Evolutionary conservation across 2,797 vertebrate genomes (phyloP).

Genomic region (Gambusia yucatana): DNA sequence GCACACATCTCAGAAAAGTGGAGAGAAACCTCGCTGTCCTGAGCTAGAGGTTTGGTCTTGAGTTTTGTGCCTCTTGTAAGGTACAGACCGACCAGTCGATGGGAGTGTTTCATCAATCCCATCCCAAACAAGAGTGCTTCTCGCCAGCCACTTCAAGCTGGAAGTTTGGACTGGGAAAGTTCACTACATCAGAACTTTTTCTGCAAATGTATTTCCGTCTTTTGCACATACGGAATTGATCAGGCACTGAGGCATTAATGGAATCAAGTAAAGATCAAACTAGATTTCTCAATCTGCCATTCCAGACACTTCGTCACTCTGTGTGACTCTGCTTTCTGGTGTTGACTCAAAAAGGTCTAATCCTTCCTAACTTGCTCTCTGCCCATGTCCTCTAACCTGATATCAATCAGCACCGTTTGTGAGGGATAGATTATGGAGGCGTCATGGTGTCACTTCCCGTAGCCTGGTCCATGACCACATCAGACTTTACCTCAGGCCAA

Average conservation of each 20-base stretch:
- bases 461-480: constrained; percentile 39
- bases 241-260: neutral
- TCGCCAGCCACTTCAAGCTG: too few species aligned
- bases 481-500: constrained; percentile 48
- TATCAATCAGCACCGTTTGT: constrained; percentile 48
- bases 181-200: neutral
- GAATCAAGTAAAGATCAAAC: neutral
- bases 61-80: neutral
- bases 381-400: constrained; percentile 42
- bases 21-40: too few species aligned
- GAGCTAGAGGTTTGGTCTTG: neutral
- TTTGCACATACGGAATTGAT: neutral
- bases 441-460: constrained; percentile 54
- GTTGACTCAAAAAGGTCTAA: constrained; percentile 27
- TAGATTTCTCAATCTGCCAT: neutral
- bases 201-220: neutral
- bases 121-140: too few species aligned
- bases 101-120: too few species aligned
- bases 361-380: constrained; percentile 28
- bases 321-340: constrained; percentile 11
- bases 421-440: constrained; percentile 59
- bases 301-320: neutral
- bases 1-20: too few species aligned
- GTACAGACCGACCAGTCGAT: neutral
- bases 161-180: neutral